Percentiles rank a stretch among this genome's conserved stretches.
Conservation (phyloP, 2,113 vertebrate species). For the Aldabrachelys gigantea region DNA sequence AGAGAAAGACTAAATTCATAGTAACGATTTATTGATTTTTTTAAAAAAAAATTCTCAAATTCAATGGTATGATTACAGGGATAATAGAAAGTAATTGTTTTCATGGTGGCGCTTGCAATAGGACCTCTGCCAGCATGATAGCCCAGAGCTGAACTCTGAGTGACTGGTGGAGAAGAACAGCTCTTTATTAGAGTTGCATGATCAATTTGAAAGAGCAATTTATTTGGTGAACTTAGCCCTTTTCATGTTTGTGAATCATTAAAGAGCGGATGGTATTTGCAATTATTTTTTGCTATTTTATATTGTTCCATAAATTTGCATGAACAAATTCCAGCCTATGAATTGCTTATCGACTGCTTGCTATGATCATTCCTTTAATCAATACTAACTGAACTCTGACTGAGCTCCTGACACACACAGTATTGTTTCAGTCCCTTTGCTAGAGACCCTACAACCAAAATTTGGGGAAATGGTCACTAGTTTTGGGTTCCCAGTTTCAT, state of each 20-base stretch:
- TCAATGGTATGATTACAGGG: neutral
- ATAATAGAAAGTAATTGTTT: neutral
- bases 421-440: neutral
- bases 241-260: neutral
- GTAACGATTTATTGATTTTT: neutral
- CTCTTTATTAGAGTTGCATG: neutral
- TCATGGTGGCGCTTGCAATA: neutral
- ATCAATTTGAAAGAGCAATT: neutral
- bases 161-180: neutral
- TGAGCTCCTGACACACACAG: neutral
- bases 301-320: neutral
- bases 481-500: neutral
- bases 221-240: neutral
- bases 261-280: neutral
- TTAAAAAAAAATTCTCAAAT: neutral
- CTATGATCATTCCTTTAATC: neutral
- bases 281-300: neutral
- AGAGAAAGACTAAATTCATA: neutral
- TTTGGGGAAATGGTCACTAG: neutral
- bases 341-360: neutral
- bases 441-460: neutral
- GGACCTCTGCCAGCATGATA: neutral
- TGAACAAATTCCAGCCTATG: neutral
- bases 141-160: neutral
- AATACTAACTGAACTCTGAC: neutral